Base-by-base conservation (phyloP, 2,797 vertebrate species). In the Xyrichtys novacula region DNA sequence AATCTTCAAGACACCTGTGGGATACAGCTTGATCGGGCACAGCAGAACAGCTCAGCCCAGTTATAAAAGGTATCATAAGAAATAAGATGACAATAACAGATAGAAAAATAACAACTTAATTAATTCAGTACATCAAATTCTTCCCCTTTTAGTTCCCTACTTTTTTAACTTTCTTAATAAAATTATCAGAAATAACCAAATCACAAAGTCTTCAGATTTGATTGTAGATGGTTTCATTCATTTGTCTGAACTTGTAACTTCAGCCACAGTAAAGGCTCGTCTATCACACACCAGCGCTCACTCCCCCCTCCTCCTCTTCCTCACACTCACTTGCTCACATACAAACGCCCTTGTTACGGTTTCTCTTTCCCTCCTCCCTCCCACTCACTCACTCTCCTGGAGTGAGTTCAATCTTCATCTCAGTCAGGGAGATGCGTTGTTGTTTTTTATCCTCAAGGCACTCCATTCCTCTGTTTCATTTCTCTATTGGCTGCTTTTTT, bases 321-420 rank as follows among this genome's bases (percentile, higher is more conserved):
- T 29, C 12, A 42, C 40, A 32, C 61, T 23, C 43, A 49, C 32
- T 26, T 4, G 46, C 12, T 28, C 36, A 23, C 62, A 23, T 47
- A 40, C 31, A 40, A 5, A 47, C 6, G 38, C 47, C 23, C 59
- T 73, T 53, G 66, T 77, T 71, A 76, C 76, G 64, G 69, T 80
- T 75, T 74, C 39, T 52, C 58, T 85, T 81, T 76, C 58, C 40
- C 22, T 68, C 40, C 14, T 11, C 42, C 71, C 56, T 65, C 72
- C 32, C 39, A 70, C 59, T 85, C 79, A 69, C 59, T 85, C 79
- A 69, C 56, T 74, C 60, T 81, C 66, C 68, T 62, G 56, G 61
- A 76, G 77, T 54, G 68, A 81, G 56, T 81, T 83, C 47, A 71
- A 83, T 88, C 81, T 76, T 85, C 80, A 76, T 86, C 83, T 77